phyloP scores from a whole-genome alignment of 1,140 invertebrate species.

The Pectinophora gossypiella region DNA sequence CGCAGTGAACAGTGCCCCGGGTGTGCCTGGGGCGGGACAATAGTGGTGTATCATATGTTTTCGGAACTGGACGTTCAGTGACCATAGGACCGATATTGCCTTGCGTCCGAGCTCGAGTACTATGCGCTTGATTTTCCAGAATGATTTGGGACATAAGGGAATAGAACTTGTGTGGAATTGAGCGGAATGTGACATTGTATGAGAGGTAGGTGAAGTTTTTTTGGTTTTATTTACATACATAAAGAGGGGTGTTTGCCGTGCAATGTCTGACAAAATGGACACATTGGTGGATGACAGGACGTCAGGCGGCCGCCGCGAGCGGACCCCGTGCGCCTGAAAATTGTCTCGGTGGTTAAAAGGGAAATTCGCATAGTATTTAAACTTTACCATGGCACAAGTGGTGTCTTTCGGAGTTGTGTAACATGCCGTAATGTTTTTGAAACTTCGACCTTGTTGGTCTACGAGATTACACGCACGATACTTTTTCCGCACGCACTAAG shows the following conservation, averaged over 20 bases:
- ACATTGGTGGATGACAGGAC: conserved; percentile 47
- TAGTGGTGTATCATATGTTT: conserved; percentile 73
- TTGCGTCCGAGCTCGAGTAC: conserved; percentile 64
- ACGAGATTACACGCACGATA: too few species aligned
- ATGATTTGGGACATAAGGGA: conserved; percentile 63
- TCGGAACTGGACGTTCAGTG: conserved; percentile 57
- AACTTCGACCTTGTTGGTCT: conserved; percentile 33
- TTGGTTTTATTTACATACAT: conserved; percentile 62
- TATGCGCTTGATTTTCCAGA: conserved; percentile 68
- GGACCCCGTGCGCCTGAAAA: conserved; percentile 29
- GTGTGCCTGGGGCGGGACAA: conserved; percentile 45
- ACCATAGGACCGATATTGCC: conserved; percentile 68
- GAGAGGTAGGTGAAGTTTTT: conserved; percentile 63
- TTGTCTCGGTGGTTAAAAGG: conserved; percentile 8
- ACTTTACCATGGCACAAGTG: conserved; percentile 12
- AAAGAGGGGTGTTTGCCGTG: conserved; percentile 28
- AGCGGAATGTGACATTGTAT: conserved; percentile 75
- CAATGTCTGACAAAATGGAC: conserved; percentile 57
- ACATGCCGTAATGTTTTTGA: conserved; percentile 47
- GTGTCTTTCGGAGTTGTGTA: conserved; percentile 48
- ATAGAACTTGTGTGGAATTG: conserved; percentile 67
- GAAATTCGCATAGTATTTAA: too few species aligned
- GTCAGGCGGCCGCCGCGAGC: conserved; percentile 39
- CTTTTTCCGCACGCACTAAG: too few species aligned
- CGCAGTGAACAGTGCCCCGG: conserved; percentile 41